Base-by-base conservation (phyloP, 2,888 invertebrate species). In the Stramonita haemastoma region DNA sequence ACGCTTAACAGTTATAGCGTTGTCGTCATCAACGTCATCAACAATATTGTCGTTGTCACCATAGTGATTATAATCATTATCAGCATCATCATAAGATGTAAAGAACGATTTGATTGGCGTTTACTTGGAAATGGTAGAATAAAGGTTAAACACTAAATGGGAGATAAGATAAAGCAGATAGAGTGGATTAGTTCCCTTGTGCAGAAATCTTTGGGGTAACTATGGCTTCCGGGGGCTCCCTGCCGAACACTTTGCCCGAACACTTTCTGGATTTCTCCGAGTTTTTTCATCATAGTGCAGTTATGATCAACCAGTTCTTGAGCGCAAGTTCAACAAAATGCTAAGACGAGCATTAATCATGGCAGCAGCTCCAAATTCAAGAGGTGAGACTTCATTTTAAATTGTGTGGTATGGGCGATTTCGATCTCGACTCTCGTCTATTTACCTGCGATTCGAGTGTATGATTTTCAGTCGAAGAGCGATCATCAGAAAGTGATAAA, bases 311-410 rank as follows among this genome's bases (percentile, higher is more conserved):
- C 36, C 87, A 81, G 19, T 32, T 29, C 29, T 32, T 66, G 19
- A 60, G 66, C 32, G 17, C 5, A 56, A 81, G 29, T 66, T 22
- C 29, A 46, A 32, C 90, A 91, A 88, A 34, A 91, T 91, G 91
- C 85, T 91, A 81, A 91, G 90, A 79, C 86, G 90, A 66, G 34
- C n/a, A 89, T 83, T 81, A 60, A 32, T 92, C 32, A 93, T 93
- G 93, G 92, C 93, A 89, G 90, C 92, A 87, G 90, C 92, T 89
- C 90, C 90, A 84, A 93, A 92, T 88, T 86, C 86, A 32, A 90
- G 88, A 88, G 88, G 88, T 89, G 84, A 81, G 88, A 46, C 46
- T 46, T 8, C 46, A 46, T 46, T 46, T 46, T 46, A 46, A 29
- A 4, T 66, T 66, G 66, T 26, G 13, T 66, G 17, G 2, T 2